Evolutionary conservation across 2,888 invertebrate species (phyloP), one percentile per base, ranked within the genome.

Genomic region (Nudaria mundana): DNA sequence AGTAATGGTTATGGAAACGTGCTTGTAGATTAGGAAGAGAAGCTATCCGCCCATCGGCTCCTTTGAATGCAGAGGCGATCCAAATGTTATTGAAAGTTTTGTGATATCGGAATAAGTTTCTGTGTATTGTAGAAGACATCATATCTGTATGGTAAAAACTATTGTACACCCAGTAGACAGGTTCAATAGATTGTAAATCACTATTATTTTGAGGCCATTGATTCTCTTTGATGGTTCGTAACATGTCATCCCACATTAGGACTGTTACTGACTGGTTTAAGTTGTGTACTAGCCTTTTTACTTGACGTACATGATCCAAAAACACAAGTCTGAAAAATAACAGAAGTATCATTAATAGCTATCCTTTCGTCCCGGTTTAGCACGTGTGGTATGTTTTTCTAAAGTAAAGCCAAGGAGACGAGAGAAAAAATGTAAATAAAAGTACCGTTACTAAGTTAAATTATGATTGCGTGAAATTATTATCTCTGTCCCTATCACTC

Each of bases 31-130:
- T 81, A 0, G 93, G 91, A 1, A 91, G 67, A 12, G 86, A 85
- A 38, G 89, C 81, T 3, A 75, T 76, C 0, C 68, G 66, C 1
- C 91, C 91, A 30, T 92, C 92, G 0, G 93, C 93, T 0, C 96
- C 97, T 86, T 97, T 97, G 66, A 93, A 97, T 0, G 97, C 96
- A 43, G 95, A 93, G 0, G 95, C 96, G 28, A 94, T 89, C 95
- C 96, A 96, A 13, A 96, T 81, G 23, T 90, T 89, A 1, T 89
- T 80, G 74, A 96, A 97, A 6, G 60, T 64, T 15, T 53, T 63
- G 23, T 76, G 73, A 31, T 82, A 77, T 18, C 67, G 64, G 3
- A 63, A 54, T 7, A 84, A 42, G 26, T 61, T 57, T 0, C 32
- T 71, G 51, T 71, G 88, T 60, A 66, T 71, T 30, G 56, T 63